These are phyloP conservation scores for Parotocinclus haroldoi DNA, from an alignment of 2,797 vertebrate genomes.

Conservation along the genomic window DNA sequence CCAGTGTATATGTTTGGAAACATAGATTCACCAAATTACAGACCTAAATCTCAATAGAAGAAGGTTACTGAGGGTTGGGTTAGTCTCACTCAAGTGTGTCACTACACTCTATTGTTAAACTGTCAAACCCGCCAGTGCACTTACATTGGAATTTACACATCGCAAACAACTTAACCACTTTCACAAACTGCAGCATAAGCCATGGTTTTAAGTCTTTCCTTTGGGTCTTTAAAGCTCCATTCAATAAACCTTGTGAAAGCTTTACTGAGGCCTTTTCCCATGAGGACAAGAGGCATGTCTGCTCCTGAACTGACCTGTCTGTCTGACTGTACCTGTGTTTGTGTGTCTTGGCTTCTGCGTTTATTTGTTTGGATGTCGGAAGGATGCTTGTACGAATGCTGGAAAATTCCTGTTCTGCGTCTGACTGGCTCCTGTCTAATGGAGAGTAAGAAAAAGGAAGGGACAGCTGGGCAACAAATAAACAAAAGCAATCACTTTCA, in stretches of 20 bases:
- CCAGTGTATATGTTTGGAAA: neutral
- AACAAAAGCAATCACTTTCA: slow-evolving; percentile 40
- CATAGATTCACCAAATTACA: neutral
- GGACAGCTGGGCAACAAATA: slow-evolving; percentile 29
- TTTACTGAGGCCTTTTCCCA: neutral
- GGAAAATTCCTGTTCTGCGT: slow-evolving; percentile 41
- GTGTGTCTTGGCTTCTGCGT: neutral
- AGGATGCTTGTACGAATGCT: slow-evolving; percentile 31
- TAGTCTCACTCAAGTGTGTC: slow-evolving; percentile 60
- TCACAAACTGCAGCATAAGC: too few relatives aligned
- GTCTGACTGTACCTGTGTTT: slow-evolving; percentile 3
- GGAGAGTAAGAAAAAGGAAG: slow-evolving; percentile 14
- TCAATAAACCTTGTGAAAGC: neutral
- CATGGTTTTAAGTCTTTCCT: neutral
- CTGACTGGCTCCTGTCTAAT: slow-evolving; percentile 34
- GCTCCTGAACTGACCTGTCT: slow-evolving; percentile 14
- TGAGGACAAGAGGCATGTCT: neutral
- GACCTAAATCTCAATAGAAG: slow-evolving; percentile 17
- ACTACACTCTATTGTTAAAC: slow-evolving; percentile 56
- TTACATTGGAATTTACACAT: too few relatives aligned
- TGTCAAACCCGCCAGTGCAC: slow-evolving; percentile 37
- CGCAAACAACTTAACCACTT: too few relatives aligned
- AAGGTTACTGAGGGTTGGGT: slow-evolving; percentile 39
- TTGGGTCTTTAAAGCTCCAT: neutral
- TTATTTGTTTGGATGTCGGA: slow-evolving; percentile 37